phyloP scores from a whole-genome alignment of 92 coral and sea anemone species.

The Metridium senile region DNA sequence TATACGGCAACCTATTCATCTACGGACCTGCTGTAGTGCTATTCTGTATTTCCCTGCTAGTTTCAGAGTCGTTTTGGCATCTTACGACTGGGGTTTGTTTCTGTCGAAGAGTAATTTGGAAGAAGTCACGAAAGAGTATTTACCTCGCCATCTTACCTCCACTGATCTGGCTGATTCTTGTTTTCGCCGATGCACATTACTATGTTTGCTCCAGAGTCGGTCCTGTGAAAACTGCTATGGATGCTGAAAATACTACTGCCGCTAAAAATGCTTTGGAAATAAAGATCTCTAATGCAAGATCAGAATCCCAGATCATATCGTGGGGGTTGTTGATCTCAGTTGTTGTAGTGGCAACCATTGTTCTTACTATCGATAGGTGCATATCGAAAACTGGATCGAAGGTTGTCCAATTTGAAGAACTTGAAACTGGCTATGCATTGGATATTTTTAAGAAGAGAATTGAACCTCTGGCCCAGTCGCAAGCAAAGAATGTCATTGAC shows the following conservation, averaged over 20 bases:
- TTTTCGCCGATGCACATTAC: slow-evolving; percentile 65
- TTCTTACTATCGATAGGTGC: slow-evolving; percentile 65
- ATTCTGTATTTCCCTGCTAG: slow-evolving; percentile 67
- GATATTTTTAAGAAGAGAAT: slow-evolving; percentile 60
- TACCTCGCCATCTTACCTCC: slow-evolving; percentile 72
- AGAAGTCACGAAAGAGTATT: slow-evolving; percentile 49
- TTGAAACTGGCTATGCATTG: slow-evolving; percentile 69
- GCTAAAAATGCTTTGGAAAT: slow-evolving; percentile 30
- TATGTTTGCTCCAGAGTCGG: slow-evolving; percentile 73
- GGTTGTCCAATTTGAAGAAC: slow-evolving; percentile 49
- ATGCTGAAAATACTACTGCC: slow-evolving; percentile 42
- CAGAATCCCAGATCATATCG: slow-evolving; percentile 63
- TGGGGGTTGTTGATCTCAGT: slow-evolving; percentile 65
- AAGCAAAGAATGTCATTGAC: slow-evolving; percentile 52
- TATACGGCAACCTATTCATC: slow-evolving; percentile 64
- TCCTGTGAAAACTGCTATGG: slow-evolving; percentile 41
- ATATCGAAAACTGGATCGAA: slow-evolving; percentile 28
- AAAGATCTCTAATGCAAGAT: slow-evolving; percentile 46
- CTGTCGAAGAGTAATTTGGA: slow-evolving; percentile 50
- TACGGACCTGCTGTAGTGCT: slow-evolving; percentile 65
- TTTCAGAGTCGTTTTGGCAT: slow-evolving; percentile 74
- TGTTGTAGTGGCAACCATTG: slow-evolving; percentile 46
- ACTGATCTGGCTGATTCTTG: slow-evolving; percentile 65
- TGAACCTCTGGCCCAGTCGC: slow-evolving; percentile 60
- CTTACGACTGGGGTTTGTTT: slow-evolving; percentile 57